Evolutionary conservation across 64 coral and sea anemone genomes (phyloP).

Genomic region (Montipora foliosa): DNA sequence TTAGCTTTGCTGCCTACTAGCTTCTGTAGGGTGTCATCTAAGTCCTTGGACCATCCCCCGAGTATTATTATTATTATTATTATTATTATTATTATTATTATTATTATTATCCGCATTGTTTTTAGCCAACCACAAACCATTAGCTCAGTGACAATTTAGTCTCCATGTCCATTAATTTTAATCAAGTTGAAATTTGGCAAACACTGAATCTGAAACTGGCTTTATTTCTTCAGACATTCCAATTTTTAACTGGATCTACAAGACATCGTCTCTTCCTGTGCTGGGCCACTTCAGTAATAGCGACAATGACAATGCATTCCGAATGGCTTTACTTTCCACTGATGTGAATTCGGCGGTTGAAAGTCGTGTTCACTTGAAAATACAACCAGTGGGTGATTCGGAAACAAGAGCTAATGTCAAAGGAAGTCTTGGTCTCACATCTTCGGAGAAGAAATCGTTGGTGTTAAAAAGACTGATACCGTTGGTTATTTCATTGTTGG

Average conservation of each 20-base stretch:
- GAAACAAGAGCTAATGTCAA: background rate
- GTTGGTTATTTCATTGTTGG: conserved; percentile 21
- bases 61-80: too few species aligned
- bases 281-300: background rate
- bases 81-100: too few species aligned
- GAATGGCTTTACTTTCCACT: background rate
- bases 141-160: too few species aligned
- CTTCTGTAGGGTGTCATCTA: too few species aligned
- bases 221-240: background rate
- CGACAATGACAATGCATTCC: background rate
- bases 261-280: conserved; percentile 5
- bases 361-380: background rate
- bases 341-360: background rate
- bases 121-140: too few species aligned
- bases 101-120: too few species aligned
- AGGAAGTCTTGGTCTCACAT: background rate
- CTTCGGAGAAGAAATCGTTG: background rate
- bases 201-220: background rate
- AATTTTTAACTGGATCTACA: conserved; percentile 24
- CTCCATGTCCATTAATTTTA: too few species aligned
- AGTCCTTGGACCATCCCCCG: too few species aligned
- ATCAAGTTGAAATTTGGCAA: background rate
- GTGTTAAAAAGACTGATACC: conserved; percentile 34
- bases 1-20: too few species aligned
- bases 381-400: background rate